Base-by-base conservation (phyloP, 2,888 invertebrate species). In the Siphonodentalium dalli region DNA sequence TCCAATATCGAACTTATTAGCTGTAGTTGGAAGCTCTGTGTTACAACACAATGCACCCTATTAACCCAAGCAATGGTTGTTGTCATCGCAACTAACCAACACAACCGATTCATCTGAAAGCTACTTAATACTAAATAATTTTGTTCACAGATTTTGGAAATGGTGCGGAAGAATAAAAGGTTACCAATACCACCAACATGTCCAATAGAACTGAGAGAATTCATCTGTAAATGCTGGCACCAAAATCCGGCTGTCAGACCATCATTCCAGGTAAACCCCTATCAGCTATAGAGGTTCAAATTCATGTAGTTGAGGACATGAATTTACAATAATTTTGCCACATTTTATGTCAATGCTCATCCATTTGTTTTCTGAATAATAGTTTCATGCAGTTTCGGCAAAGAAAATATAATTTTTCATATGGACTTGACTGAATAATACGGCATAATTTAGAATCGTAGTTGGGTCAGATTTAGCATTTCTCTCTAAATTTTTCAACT, bases 221-320 rank as follows among this genome's bases (percentile, higher is more conserved):
- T 79, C n/a, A 73, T 79, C 18, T 33, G 54, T 3, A 48, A 50
- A 24, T 77, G 76, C 61, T 79, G 79, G 79, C 59, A 70, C 33
- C 68, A 68, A 15, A 70, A 69, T 21, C 74, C 76, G n/a, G 66
- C 72, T 9, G 62, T 50, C 29, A 60, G 79, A 53, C 74, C 75
- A 7, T 54, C 65, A 21, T 77, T 76, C 48, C 74, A 74, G 69
- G 77, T 74, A 55, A 48, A 18, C 28, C n/a, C n/a, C n/a, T n/a
- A n/a, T n/a, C n/a, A n/a, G n/a, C n/a, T n/a, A n/a, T 40, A 27
- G 2, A 37, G n/a, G 15, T 11, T 31, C 8, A 8, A 11, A 29
- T 8, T 31, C 13, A 15, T 42, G 26, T 3, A 15, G n/a, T 8
- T 4, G 13, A 11, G 20, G 15, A 18, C 18, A 28, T n/a, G 15